These are phyloP conservation scores for Thalassoma bifasciatum DNA, from an alignment of 2,113 vertebrate genomes.

Conservation along the genomic window DNA sequence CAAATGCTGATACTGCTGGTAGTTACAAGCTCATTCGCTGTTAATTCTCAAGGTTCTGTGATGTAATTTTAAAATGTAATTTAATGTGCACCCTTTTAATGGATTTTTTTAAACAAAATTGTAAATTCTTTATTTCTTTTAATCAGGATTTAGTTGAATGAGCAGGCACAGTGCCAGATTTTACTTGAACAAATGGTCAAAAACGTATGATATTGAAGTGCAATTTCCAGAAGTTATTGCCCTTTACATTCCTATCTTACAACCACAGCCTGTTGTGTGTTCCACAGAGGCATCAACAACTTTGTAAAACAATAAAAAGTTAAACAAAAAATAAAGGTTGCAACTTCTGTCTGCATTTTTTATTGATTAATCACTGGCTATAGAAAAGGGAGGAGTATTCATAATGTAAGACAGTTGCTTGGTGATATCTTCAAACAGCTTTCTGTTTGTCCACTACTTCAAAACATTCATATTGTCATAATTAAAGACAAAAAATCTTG, in stretches of 20 bases:
- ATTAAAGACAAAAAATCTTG: neutral
- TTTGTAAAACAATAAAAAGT: neutral
- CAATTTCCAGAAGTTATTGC: neutral
- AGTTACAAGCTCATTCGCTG: too few species aligned
- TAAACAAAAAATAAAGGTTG: too few species aligned
- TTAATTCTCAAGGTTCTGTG: too few species aligned
- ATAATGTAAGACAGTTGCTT: neutral
- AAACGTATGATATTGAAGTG: neutral
- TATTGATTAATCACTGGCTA: too few species aligned
- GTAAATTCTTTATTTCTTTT: neutral
- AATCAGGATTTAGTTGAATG: neutral
- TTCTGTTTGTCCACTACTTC: neutral
- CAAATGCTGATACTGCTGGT: neutral
- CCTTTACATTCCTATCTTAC: neutral
- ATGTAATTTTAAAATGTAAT: neutral
- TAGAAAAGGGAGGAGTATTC: neutral
- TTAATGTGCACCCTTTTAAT: neutral
- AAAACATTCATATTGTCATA: neutral
- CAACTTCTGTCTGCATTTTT: too few species aligned
- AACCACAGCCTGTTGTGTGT: neutral
- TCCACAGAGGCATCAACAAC: neutral
- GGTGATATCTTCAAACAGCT: too few species aligned
- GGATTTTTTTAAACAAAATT: neutral
- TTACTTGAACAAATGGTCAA: constrained; percentile 14
- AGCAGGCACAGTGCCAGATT: neutral